A percentile compares a stretch with the other conserved stretches of the same genome.
Evolutionary conservation across 2,113 vertebrate species (phyloP).

Genomic region (Oreotragus oreotragus): DNA sequence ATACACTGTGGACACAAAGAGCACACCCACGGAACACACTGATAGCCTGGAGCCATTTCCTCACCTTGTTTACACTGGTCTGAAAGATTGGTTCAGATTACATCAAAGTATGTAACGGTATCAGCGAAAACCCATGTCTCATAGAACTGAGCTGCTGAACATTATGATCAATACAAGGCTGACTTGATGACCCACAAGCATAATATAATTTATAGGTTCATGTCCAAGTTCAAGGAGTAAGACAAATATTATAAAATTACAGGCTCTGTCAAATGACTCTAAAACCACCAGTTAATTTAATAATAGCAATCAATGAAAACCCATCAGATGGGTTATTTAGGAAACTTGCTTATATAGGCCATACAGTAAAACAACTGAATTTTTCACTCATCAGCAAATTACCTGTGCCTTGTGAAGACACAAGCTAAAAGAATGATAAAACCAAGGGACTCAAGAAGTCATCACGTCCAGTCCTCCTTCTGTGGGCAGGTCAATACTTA

Average conservation of each 20-base stretch:
- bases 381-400: background rate
- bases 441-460: background rate
- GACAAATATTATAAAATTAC: conserved; percentile 9
- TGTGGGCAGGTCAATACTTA: conserved; percentile 10
- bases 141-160: background rate
- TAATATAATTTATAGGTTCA: background rate
- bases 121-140: background rate
- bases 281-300: background rate
- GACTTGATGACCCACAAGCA: background rate
- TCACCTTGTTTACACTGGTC: conserved; percentile 50
- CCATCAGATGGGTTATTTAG: background rate
- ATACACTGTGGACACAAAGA: background rate
- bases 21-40: background rate
- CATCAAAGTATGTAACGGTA: conserved; percentile 32
- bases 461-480: background rate
- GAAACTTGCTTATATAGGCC: background rate
- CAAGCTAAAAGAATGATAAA: background rate
- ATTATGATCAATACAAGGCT: background rate
- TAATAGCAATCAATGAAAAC: background rate
- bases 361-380: background rate
- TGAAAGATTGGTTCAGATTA: conserved; percentile 49
- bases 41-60: background rate
- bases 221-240: background rate
- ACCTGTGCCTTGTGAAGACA: background rate
- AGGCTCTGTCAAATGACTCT: background rate